These are phyloP conservation scores for Gulo gulo DNA, from an alignment of 2,113 vertebrate species.

Conservation along the genomic window DNA sequence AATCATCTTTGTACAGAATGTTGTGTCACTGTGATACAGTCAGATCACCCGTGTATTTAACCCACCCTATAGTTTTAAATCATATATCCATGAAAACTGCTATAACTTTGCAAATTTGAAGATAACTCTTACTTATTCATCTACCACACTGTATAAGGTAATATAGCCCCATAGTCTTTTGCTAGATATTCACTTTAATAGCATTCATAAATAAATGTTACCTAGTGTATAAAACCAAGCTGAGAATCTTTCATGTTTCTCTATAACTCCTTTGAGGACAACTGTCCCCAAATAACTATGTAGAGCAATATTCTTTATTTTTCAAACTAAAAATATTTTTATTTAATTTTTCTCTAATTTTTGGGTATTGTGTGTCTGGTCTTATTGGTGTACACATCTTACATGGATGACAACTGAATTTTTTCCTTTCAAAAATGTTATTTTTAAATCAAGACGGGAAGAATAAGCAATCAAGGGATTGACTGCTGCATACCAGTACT, in stretches of 20 bases:
- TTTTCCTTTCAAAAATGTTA: not conserved
- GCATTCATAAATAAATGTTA: constrained; percentile 14
- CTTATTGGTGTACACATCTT: not conserved
- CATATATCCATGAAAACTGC: not conserved
- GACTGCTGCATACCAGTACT: not conserved
- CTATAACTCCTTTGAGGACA: not conserved
- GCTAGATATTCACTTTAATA: not conserved
- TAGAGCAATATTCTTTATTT: not conserved
- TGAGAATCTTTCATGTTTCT: not conserved
- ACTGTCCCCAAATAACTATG: not conserved
- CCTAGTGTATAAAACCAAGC: not conserved
- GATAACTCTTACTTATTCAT: not conserved
- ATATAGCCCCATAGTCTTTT: not conserved
- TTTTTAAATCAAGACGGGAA: not conserved
- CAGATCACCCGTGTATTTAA: not conserved
- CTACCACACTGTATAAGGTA: not conserved
- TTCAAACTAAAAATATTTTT: constrained; percentile 3
- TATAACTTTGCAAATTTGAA: not conserved
- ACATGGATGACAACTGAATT: not conserved
- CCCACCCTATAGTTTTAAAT: not conserved
- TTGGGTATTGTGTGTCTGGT: not conserved
- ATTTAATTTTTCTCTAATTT: constrained; percentile 19
- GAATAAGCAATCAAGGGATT: not conserved
- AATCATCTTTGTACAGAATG: not conserved
- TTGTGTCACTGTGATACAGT: not conserved